Percentiles rank a stretch among this genome's conserved stretches.
These are phyloP conservation scores for Anas capensis DNA, from an alignment of 2,797 vertebrate species.

Conservation along the genomic window DNA sequence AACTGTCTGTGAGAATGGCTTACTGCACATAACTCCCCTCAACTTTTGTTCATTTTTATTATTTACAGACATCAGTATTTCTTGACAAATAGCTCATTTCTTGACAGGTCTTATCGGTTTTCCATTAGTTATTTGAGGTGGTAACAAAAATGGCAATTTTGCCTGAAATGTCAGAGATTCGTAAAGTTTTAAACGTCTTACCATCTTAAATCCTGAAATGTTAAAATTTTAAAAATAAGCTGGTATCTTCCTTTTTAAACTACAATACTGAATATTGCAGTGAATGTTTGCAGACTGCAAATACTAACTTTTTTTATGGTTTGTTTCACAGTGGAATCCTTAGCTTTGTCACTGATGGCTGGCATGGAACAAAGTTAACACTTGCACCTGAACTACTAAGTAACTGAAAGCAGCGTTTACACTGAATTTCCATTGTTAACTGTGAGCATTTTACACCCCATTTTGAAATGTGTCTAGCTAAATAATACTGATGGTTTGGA, in stretches of 20 bases:
- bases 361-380: conserved; percentile 90
- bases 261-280: background rate
- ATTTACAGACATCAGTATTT: background rate
- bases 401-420: background rate
- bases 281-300: background rate
- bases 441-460: conserved; percentile 6
- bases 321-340: conserved; percentile 91
- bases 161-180: background rate
- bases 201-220: background rate
- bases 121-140: background rate
- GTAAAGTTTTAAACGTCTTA: background rate
- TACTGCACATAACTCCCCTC: background rate
- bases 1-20: background rate
- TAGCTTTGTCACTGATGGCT: conserved; percentile 96
- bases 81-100: background rate
- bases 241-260: background rate
- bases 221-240: background rate
- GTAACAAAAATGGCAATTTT: background rate
- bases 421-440: background rate
- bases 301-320: conserved; percentile 1
- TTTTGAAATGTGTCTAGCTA: background rate
- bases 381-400: background rate
- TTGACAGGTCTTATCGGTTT: background rate
- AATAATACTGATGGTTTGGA: background rate
- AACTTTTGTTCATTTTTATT: background rate